phyloP scores from a whole-genome alignment of 2,113 vertebrate genomes.

The Narcine bancroftii region DNA sequence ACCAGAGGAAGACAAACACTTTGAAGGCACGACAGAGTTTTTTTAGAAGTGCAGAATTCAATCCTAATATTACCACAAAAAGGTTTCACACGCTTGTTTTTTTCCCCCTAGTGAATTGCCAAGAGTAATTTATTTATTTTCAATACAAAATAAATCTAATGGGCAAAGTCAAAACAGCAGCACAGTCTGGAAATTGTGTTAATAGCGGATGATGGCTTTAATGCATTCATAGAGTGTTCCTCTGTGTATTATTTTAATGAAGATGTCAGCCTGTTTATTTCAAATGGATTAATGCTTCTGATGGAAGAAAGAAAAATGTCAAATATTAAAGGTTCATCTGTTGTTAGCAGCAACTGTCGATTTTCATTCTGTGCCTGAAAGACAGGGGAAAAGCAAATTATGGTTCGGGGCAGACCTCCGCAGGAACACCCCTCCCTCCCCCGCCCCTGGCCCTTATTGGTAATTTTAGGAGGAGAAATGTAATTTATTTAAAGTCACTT shows the following conservation, averaged over 20 bases:
- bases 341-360: not conserved
- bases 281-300: not conserved
- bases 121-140: not conserved
- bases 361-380: not conserved
- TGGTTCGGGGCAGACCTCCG: no score
- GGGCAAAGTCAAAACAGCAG: not conserved
- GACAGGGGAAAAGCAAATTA: not conserved
- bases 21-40: not conserved
- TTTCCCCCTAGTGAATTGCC: not conserved
- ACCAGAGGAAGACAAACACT: no score
- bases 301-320: slow-evolving; percentile 15
- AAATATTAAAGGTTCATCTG: not conserved
- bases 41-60: not conserved
- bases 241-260: not conserved
- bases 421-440: no score
- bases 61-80: not conserved
- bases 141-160: not conserved
- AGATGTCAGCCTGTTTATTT: slow-evolving; percentile 9
- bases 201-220: not conserved
- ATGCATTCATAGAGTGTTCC: not conserved
- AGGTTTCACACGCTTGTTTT: not conserved
- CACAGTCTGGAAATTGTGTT: not conserved
- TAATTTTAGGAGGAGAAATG: not conserved
- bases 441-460: not conserved
- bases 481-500: not conserved